These are phyloP conservation scores for Sesamia inferens DNA, from an alignment of 2,888 invertebrate species.

Conservation along the genomic window DNA sequence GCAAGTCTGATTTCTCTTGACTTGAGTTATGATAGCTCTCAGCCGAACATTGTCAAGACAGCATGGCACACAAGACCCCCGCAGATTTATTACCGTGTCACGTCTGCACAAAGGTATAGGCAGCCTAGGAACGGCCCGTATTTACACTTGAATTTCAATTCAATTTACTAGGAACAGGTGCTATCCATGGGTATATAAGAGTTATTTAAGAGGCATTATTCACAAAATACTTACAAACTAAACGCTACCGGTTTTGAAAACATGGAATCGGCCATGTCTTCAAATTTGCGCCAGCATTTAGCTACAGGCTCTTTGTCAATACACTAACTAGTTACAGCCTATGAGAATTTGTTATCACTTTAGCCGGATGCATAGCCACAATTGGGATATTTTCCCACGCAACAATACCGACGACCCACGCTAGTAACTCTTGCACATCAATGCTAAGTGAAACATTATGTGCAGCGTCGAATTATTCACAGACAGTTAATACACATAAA, in stretches of 20 bases:
- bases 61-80: conserved; percentile 24
- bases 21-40: conserved; percentile 27
- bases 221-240: background rate
- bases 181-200: background rate
- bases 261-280: background rate
- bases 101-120: conserved; percentile 12
- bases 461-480: conserved; percentile 63
- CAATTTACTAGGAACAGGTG: background rate
- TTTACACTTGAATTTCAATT: conserved; percentile 4
- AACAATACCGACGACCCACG: conserved; percentile 77
- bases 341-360: conserved; percentile 55
- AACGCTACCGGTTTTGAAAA: too few species aligned
- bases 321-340: conserved; percentile 36
- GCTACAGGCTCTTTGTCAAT: conserved; percentile 26
- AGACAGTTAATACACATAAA: conserved; percentile 54
- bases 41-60: conserved; percentile 24
- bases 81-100: conserved; percentile 35
- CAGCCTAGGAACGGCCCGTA: conserved; percentile 12
- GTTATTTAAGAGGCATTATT: conserved; percentile 3
- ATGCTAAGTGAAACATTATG: conserved; percentile 74
- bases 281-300: conserved; percentile 13
- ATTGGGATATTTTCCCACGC: conserved; percentile 85
- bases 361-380: conserved; percentile 71
- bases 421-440: conserved; percentile 67
- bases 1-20: conserved; percentile 27